Conservation (phyloP, 2,888 invertebrate genomes). For the Anoncus sp. region DNA sequence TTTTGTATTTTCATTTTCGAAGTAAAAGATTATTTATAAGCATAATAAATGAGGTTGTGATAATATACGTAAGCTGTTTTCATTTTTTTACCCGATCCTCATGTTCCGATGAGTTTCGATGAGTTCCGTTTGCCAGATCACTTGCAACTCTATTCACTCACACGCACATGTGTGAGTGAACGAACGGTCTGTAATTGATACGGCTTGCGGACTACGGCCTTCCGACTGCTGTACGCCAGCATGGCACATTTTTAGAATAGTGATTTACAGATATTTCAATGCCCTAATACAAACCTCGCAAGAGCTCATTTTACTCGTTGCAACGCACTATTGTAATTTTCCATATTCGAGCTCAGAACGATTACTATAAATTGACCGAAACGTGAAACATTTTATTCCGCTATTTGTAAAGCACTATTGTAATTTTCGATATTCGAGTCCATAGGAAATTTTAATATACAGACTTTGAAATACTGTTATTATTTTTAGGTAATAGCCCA, state of each 20-base stretch:
- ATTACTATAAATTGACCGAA: constrained; percentile 14
- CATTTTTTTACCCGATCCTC: constrained; percentile 8
- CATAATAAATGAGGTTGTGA: neutral
- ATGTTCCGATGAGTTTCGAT: too few relatives aligned
- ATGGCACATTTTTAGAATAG: constrained; percentile 3
- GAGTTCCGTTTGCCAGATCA: constrained; percentile 3
- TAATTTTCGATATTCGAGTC: constrained; percentile 12
- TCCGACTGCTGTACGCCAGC: constrained; percentile 10
- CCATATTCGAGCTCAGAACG: constrained; percentile 17
- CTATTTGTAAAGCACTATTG: constrained; percentile 20
- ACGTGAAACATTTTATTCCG: constrained; percentile 19
- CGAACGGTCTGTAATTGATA: neutral
- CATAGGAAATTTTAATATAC: constrained; percentile 5
- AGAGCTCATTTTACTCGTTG: neutral
- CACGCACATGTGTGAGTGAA: constrained; percentile 1
- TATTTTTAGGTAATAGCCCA: constrained; percentile 3
- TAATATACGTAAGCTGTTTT: constrained; percentile 9
- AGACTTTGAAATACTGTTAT: constrained; percentile 14
- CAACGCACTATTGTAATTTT: constrained; percentile 16
- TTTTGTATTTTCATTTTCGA: neutral
- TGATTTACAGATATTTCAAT: constrained; percentile 7
- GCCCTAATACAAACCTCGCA: constrained; percentile 10
- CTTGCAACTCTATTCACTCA: constrained; percentile 21
- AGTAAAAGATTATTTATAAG: constrained; percentile 21
- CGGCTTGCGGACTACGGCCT: constrained; percentile 6